These are phyloP conservation scores for Lates calcarifer DNA, from an alignment of 2,113 vertebrate species.

Conservation along the genomic window DNA sequence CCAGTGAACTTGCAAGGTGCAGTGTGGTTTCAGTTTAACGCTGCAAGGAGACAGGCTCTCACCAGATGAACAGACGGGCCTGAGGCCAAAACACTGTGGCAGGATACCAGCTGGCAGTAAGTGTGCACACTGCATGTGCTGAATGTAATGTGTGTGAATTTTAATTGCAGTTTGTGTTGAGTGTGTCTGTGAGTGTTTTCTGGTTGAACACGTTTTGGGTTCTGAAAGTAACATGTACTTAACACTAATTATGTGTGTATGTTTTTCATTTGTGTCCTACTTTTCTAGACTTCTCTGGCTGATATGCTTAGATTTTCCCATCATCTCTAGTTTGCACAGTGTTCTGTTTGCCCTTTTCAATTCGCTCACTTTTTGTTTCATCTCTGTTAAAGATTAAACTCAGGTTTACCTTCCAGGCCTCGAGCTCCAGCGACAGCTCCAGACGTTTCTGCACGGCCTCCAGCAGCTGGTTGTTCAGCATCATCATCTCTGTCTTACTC, in stretches of 20 bases:
- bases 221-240: neutral
- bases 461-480: slow-evolving; percentile 89
- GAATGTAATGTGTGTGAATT: neutral
- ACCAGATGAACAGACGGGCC: slow-evolving; percentile 40
- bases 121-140: neutral
- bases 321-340: neutral
- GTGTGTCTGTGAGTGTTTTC: slow-evolving; percentile 11
- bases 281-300: slow-evolving; percentile 21
- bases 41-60: slow-evolving; percentile 7
- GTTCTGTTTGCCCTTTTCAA: neutral
- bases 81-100: slow-evolving; percentile 20
- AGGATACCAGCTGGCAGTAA: slow-evolving; percentile 41
- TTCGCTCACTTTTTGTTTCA: neutral
- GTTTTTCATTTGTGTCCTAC: slow-evolving; percentile 7
- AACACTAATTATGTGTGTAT: slow-evolving; percentile 6
- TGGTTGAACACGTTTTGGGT: neutral
- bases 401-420: slow-evolving; percentile 89
- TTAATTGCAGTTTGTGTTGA: slow-evolving; percentile 23
- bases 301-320: slow-evolving; percentile 4
- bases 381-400: slow-evolving; percentile 15
- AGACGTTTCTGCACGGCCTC: slow-evolving; percentile 89
- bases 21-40: neutral
- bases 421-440: slow-evolving; percentile 88
- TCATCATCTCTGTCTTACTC: slow-evolving; percentile 85
- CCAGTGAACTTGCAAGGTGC: neutral